Conservation (phyloP, 2,113 vertebrate species). For the Oreochromis tanganicae region DNA sequence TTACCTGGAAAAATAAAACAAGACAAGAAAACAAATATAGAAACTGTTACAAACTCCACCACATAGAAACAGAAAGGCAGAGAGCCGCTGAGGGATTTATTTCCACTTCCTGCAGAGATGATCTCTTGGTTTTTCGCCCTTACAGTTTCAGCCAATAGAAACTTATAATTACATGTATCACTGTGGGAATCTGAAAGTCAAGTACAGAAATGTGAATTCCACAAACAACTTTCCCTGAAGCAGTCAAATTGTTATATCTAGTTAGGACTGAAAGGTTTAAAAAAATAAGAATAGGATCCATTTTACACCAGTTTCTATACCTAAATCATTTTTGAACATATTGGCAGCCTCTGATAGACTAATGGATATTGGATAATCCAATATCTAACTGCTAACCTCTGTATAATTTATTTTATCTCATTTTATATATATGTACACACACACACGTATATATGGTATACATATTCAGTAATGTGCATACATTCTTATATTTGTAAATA, state of each 20-base stretch:
- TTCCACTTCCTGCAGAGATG: not conserved
- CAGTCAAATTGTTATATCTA: not conserved
- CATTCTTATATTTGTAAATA: not conserved
- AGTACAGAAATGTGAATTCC: not conserved
- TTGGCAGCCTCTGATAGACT: not conserved
- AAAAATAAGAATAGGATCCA: not conserved
- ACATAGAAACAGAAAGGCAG: not conserved
- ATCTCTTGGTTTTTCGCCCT: not conserved
- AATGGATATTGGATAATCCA: not conserved
- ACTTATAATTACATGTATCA: not conserved
- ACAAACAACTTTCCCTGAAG: not conserved
- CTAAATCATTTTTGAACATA: not conserved
- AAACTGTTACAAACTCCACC: not conserved
- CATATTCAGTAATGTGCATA: not conserved
- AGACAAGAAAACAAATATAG: not conserved
- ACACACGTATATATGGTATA: not conserved
- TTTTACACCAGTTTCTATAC: not conserved
- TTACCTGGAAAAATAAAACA: conserved; percentile 75
- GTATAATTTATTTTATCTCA: rapidly evolving
- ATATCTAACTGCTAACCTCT: not conserved
- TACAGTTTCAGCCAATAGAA: not conserved
- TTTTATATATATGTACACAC: not conserved
- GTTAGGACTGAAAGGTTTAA: not conserved
- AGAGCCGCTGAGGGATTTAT: not conserved
- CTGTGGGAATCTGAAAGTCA: not conserved